Conservation (phyloP, 2,113 vertebrate species). For the Penelope pileata region DNA sequence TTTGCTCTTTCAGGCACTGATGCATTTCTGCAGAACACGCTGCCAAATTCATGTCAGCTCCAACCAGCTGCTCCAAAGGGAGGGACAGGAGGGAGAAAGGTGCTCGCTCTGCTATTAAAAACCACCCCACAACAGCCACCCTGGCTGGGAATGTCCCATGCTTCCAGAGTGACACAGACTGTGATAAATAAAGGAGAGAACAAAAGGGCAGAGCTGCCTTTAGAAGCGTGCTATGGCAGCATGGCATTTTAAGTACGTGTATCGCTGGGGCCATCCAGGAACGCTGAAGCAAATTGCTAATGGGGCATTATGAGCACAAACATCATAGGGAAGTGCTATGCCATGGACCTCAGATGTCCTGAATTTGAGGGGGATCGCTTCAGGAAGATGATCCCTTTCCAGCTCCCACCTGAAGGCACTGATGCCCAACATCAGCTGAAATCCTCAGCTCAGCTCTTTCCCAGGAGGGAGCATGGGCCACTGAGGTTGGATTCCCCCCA, state of each 20-base stretch:
- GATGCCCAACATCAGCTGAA: not conserved
- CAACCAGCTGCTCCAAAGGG: not conserved
- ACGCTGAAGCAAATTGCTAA: not conserved
- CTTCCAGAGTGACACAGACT: not conserved
- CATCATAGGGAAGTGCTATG: not conserved
- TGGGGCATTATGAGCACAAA: not conserved
- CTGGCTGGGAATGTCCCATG: not conserved
- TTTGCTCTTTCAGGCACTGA: not conserved
- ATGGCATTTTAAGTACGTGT: not conserved
- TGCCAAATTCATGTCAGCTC: not conserved
- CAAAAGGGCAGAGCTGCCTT: not conserved
- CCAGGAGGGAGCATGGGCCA: not conserved
- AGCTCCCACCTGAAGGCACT: not conserved
- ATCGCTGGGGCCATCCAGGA: not conserved
- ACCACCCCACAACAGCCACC: not conserved
- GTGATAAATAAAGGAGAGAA: not conserved
- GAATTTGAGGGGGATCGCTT: not conserved
- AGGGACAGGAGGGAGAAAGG: not conserved
- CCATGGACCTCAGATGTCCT: fast-evolving
- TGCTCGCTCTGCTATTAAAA: not conserved
- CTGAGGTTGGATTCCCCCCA: not conserved
- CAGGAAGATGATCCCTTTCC: not conserved
- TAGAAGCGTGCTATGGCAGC: not conserved
- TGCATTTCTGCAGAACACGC: not conserved
- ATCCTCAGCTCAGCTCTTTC: not conserved